Percentiles rank a stretch among this genome's conserved stretches.
Conservation (phyloP, 2,888 invertebrate genomes). For the Watsonalla cultraria region DNA sequence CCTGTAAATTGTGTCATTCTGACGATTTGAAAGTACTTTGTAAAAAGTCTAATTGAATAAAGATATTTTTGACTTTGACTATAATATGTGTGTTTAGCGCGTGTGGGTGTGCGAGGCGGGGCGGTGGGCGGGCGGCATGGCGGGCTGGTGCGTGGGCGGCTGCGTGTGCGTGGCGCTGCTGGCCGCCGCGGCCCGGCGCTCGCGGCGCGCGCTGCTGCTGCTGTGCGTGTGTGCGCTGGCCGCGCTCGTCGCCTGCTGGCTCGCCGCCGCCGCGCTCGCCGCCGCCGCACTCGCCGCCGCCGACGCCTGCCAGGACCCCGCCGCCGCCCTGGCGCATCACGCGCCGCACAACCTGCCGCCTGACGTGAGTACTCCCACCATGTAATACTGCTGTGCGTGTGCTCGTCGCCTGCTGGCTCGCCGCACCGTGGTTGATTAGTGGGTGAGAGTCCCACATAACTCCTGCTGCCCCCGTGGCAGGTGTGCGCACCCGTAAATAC, state of each 20-base stretch:
- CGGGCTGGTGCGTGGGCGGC: conserved; percentile 89
- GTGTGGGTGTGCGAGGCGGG: conserved; percentile 86
- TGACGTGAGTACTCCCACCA: conserved; percentile 56
- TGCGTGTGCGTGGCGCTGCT: conserved; percentile 93
- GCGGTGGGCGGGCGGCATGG: conserved; percentile 94
- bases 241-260: conserved; percentile 86
- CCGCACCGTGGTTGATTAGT: no score
- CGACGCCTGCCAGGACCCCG: conserved; percentile 91
- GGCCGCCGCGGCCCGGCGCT: conserved; percentile 92
- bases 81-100: conserved; percentile 62
- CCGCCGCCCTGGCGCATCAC: conserved; percentile 85
- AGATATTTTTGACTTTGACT: no score
- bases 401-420: no score
- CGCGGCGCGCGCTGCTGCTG: conserved; percentile 92
- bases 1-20: no score
- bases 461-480: no score
- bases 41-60: no score
- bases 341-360: conserved; percentile 77
- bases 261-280: conserved; percentile 91
- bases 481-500: no score
- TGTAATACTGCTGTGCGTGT: no score
- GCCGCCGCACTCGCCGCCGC: conserved; percentile 91
- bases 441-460: no score
- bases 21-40: no score
- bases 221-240: conserved; percentile 90